phyloP scores from a whole-genome alignment of 2,888 invertebrate genomes.

The Drosophila mettleri region DNA sequence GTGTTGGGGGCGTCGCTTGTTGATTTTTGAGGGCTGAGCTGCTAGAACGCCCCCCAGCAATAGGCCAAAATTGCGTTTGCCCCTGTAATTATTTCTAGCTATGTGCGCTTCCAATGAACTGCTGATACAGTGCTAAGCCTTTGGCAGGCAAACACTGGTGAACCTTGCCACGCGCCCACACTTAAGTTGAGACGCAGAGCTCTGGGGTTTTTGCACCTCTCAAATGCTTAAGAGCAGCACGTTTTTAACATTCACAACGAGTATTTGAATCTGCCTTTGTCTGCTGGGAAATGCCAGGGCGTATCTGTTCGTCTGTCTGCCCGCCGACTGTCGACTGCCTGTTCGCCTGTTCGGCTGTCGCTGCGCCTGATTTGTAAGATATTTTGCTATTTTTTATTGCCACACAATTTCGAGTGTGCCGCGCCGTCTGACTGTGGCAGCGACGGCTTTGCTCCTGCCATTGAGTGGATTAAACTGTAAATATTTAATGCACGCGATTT shows the following conservation, averaged over 20 bases:
- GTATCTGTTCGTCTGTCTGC: constrained; percentile 6
- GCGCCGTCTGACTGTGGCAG: constrained; percentile 43
- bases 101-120: constrained; percentile 57
- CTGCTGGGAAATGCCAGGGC: constrained; percentile 60
- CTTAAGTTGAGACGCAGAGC: constrained; percentile 16
- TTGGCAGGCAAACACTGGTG: constrained; percentile 22
- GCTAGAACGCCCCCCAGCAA: constrained; percentile 18
- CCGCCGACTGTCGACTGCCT: constrained; percentile 26
- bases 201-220: constrained; percentile 34
- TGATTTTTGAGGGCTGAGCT: constrained; percentile 52
- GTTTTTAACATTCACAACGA: constrained; percentile 68
- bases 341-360: constrained; percentile 38
- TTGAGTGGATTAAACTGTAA: constrained; percentile 80
- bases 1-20: constrained; percentile 47
- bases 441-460: constrained; percentile 67
- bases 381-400: constrained; percentile 79
- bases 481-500: constrained; percentile 77
- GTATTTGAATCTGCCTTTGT: constrained; percentile 61
- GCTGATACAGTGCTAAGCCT: constrained; percentile 63
- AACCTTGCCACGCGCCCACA: neutral
- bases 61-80: constrained; percentile 32
- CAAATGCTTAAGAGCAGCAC: constrained; percentile 45
- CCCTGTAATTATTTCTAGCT: constrained; percentile 54
- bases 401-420: constrained; percentile 52
- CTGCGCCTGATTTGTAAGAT: constrained; percentile 73